A percentile compares a stretch with the other conserved stretches of the same genome.
Evolutionary conservation across 2,888 invertebrate genomes (phyloP).

Genomic region (Resseliella maxima): DNA sequence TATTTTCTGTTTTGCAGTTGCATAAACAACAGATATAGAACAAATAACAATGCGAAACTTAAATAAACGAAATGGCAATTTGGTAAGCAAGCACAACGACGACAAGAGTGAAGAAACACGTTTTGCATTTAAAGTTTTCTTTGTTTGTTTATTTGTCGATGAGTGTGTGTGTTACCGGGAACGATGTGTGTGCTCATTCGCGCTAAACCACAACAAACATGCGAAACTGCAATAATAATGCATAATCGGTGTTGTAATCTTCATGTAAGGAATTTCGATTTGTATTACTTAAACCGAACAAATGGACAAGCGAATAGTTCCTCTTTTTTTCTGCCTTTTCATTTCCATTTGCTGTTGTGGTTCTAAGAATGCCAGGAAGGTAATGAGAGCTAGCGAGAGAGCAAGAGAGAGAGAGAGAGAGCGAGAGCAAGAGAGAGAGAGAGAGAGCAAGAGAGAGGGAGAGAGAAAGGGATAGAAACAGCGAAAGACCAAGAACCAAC

Average conservation of each 20-base stretch:
- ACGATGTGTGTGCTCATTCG: not conserved
- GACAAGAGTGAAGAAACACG: not conserved
- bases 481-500: not conserved
- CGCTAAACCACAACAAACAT: conserved; percentile 45
- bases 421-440: too few species aligned
- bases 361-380: too few species aligned
- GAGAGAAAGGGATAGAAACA: too few species aligned
- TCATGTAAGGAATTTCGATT: conserved; percentile 44
- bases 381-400: too few species aligned
- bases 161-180: not conserved
- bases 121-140: not conserved
- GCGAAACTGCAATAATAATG: conserved; percentile 48
- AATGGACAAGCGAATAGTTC: not conserved
- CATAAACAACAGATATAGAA: not conserved
- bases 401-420: too few species aligned
- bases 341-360: too few species aligned
- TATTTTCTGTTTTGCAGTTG: not conserved
- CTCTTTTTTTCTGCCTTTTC: not conserved
- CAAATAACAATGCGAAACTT: conserved; percentile 41
- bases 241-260: conserved; percentile 51
- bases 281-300: conserved; percentile 50
- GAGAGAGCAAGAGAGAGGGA: too few species aligned
- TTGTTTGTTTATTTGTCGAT: not conserved
- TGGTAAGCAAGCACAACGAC: not conserved
- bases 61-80: conserved; percentile 39